phyloP scores from a whole-genome alignment of 1,140 invertebrate species.

The Bombus superbus region DNA sequence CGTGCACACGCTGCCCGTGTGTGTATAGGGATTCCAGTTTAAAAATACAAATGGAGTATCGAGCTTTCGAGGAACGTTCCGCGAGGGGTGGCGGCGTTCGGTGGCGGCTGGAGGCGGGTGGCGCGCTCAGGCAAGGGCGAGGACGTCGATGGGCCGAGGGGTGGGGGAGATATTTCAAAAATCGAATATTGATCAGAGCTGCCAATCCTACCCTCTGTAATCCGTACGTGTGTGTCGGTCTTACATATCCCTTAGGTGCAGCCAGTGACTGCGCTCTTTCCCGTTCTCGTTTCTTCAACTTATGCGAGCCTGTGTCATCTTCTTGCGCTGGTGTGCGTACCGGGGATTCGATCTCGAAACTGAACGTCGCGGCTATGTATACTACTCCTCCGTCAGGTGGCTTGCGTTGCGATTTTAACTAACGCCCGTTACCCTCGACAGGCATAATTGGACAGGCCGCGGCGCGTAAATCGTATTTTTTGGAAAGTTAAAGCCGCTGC shows the following conservation, averaged over 20 bases:
- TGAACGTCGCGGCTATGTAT: background rate
- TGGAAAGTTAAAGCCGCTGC: background rate
- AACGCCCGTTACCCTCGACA: background rate
- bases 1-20: constrained; percentile 56
- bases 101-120: constrained; percentile 55
- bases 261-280: constrained; percentile 60
- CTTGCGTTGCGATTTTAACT: constrained; percentile 6
- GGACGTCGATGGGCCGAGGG: constrained; percentile 60
- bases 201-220: constrained; percentile 81
- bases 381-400: background rate
- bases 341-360: constrained; percentile 2
- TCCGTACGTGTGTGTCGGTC: constrained; percentile 74
- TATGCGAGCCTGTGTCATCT: constrained; percentile 54
- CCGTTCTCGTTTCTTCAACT: constrained; percentile 54
- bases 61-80: constrained; percentile 79
- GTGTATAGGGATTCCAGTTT: constrained; percentile 81
- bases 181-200: constrained; percentile 83
- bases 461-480: background rate
- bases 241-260: constrained; percentile 70
- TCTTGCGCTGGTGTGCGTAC: constrained; percentile 1
- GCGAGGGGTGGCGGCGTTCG: constrained; percentile 54
- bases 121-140: constrained; percentile 43
- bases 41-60: constrained; percentile 83
- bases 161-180: constrained; percentile 81
- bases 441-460: background rate